Base-by-base conservation (phyloP, 2,888 invertebrate genomes). In the Cryptocephalus primarius region DNA sequence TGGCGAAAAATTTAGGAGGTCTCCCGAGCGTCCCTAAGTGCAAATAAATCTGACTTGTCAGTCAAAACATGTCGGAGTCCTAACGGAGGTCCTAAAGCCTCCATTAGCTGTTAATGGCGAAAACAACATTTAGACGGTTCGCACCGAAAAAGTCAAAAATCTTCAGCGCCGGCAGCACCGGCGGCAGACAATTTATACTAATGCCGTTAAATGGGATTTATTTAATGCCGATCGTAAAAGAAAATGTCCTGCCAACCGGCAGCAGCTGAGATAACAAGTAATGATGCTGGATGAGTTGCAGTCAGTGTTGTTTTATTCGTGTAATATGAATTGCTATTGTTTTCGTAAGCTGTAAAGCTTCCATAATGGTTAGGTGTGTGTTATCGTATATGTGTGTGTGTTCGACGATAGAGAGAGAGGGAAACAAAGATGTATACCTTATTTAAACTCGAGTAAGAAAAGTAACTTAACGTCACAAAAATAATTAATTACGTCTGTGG, bases 191-290 rank as follows among this genome's bases (percentile, higher is more conserved):
- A 52, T 42, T 51, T 49, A 50, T 50, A 46, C 45, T 50, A 48
- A 50, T 49, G 42, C 42, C 32, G 11, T 42, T 42, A 42, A 42
- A 32, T 36, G 53, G 52, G 50, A 55, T 58, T 58, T 55, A 56
- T 56, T 58, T 58, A 54, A 58, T 53, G 56, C 12, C 39, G 48
- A 49, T 53, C 58, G 52, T 58, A 55, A 58, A 58, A 55, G 52
- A 49, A 50, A 56, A 58, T 57, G 58, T 55, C 56, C 53, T 55
- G 49, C 53, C 48, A 53, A 53, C 51, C 50, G 50, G 54, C 53
- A 54, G 49, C 54, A 54, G 52, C 56, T 55, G 54, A 58, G 58
- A 58, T 58, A 58, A 55, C 55, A 55, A 48, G 49, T 55, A 56
- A 53, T 48, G 54, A 53, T 46, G 48, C 36, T 12, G 12, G 36